These are phyloP conservation scores for Notodromas monacha DNA, from an alignment of 2,888 invertebrate species.

Conservation along the genomic window DNA sequence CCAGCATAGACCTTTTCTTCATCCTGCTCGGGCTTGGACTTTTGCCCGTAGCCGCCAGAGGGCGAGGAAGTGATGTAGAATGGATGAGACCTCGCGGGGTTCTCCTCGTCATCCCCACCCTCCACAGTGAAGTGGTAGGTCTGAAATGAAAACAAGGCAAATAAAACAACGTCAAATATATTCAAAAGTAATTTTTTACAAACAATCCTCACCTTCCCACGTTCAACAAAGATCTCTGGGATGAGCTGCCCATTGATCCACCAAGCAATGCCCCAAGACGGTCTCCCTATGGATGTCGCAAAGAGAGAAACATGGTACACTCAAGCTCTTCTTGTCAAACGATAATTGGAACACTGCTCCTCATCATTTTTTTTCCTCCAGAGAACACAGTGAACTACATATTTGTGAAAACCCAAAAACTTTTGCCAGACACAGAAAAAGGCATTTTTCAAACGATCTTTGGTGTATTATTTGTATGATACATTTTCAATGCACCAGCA, in stretches of 20 bases:
- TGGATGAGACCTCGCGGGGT: conserved; percentile 59
- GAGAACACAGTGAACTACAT: no score
- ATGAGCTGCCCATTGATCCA: conserved; percentile 15
- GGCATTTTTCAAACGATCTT: no score
- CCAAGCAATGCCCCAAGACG: conserved; percentile 16
- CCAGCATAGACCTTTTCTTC: conserved; percentile 46
- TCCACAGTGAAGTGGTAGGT: conserved; percentile 15
- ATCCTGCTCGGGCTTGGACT: conserved; percentile 29
- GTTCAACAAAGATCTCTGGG: conserved; percentile 15
- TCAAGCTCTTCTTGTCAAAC: no score
- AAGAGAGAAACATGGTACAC: neutral
- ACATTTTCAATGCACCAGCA: no score
- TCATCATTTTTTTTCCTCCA: no score
- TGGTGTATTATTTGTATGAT: no score
- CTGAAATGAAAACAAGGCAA: no score
- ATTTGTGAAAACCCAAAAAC: no score
- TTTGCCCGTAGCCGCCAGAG: conserved; percentile 57
- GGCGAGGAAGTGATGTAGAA: conserved; percentile 58
- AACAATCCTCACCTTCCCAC: conserved; percentile 12
- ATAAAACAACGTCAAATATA: no score
- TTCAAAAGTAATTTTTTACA: no score
- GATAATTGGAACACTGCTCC: no score
- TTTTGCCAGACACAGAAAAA: no score
- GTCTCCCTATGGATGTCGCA: conserved; percentile 12
- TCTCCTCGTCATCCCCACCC: conserved; percentile 28